These are phyloP conservation scores for Drosophila sechellia DNA, from an alignment of 1,140 invertebrate species.

Conservation along the genomic window DNA sequence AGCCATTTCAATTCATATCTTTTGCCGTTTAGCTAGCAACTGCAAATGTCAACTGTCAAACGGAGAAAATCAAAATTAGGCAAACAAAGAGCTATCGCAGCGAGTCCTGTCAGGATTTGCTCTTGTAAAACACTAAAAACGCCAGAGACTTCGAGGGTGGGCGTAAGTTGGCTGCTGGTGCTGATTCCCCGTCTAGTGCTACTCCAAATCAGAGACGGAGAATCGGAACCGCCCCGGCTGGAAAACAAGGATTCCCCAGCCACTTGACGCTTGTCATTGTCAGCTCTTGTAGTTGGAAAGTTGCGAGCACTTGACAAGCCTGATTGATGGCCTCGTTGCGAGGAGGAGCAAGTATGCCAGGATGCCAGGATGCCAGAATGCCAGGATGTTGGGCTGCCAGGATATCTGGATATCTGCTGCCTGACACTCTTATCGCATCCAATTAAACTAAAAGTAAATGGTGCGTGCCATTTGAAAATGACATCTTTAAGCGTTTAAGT, in stretches of 20 bases:
- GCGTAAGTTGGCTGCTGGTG: background rate
- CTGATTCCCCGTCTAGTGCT: constrained; percentile 11
- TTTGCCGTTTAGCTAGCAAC: constrained; percentile 58
- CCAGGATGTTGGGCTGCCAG: constrained; percentile 4
- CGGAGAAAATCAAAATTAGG: constrained; percentile 67
- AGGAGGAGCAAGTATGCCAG: constrained; percentile 11
- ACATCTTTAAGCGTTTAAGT: constrained; percentile 40
- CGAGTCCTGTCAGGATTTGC: constrained; percentile 62
- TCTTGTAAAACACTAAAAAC: constrained; percentile 76
- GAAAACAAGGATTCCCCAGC: constrained; percentile 44
- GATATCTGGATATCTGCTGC: constrained; percentile 4
- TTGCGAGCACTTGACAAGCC: constrained; percentile 73
- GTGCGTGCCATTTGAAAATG: constrained; percentile 40
- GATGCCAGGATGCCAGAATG: constrained; percentile 11
- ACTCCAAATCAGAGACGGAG: constrained; percentile 12
- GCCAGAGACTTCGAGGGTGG: constrained; percentile 18
- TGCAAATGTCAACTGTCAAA: constrained; percentile 76
- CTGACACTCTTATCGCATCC: constrained; percentile 52
- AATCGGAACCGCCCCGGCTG: constrained; percentile 20
- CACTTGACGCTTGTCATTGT: constrained; percentile 76
- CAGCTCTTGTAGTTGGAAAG: constrained; percentile 73
- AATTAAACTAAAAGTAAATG: constrained; percentile 76
- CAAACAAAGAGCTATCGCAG: constrained; percentile 62
- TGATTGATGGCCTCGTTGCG: constrained; percentile 62
- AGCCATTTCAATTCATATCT: constrained; percentile 55